Evolutionary conservation across 2,113 vertebrate genomes (phyloP), one percentile per base, ranked within the genome.

Genomic region (Festucalex cinctus): DNA sequence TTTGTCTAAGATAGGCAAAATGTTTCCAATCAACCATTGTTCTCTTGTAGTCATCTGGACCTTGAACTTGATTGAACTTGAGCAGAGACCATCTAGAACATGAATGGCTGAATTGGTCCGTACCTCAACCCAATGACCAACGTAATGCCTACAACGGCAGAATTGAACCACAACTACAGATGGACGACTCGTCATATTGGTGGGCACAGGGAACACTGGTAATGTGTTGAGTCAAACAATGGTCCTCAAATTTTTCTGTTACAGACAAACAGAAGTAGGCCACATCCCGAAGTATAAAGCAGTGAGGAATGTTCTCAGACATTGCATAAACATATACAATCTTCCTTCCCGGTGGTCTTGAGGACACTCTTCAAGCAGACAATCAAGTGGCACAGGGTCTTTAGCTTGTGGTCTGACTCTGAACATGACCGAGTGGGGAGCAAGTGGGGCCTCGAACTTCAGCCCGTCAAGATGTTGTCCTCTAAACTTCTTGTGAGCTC

Each of bases 401-500:
- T 70, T 80, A 88, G 79, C 77, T 83, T 61, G 79, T 22, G 79
- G 70, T 83, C 76, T 58, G 71, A 82, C 77, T 83, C 76, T 58
- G 71, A 82, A 78, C 77, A 74, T 73, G 81, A 73, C 60, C 57
- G 48, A 60, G 13, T 4, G 57, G 69, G 49, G 43, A 73, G 73
- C 28, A 19, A 71, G 39, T 43, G 64, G 63, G 70, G 65, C 70
- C 65, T 66, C 17, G 22, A 76, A 63, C 61, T 66, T 70, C 83
- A 77, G 75, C 66, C 73, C 70, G 62, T 83, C 79, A 85, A 76
- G 74, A 77, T 57, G 9, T 68, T 78, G 84, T 88, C 85, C 87
- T 88, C 86, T 78, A 88, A 89, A 89, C 80, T 84, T 89, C 81
- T 79, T 69, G 60, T 59, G 68, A 86, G 77, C 69, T 66, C 68